These are phyloP conservation scores for Sicus ferrugineus DNA, from an alignment of 2,888 invertebrate genomes.

Conservation along the genomic window DNA sequence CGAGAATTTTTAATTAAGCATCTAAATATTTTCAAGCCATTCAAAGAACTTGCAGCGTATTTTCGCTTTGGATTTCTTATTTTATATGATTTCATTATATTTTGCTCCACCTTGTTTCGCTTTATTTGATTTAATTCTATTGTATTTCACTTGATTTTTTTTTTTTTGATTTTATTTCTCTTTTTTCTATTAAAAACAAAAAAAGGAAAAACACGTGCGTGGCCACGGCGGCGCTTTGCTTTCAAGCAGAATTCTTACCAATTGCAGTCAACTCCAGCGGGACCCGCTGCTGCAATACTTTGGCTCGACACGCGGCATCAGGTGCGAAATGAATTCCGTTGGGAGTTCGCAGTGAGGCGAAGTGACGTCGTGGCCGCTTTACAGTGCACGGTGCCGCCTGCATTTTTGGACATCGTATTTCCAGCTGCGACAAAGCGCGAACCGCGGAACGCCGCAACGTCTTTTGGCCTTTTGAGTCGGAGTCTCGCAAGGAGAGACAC, in stretches of 20 bases:
- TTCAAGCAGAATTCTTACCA: slow-evolving; percentile 8
- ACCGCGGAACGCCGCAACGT: slow-evolving; percentile 24
- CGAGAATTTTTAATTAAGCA: not conserved
- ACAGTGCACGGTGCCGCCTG: not conserved
- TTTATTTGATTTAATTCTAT: not conserved
- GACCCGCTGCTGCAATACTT: not conserved
- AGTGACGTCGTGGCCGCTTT: not conserved
- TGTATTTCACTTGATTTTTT: not conserved
- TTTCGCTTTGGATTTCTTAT: not conserved
- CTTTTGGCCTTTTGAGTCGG: slow-evolving; percentile 19
- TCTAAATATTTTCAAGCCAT: not conserved
- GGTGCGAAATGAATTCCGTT: slow-evolving; percentile 45
- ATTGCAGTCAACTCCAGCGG: slow-evolving; percentile 7
- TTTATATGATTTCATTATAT: not conserved
- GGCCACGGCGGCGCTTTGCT: slow-evolving; percentile 26
- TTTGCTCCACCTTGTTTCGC: not conserved
- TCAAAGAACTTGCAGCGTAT: not conserved
- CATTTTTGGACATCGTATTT: slow-evolving; percentile 17
- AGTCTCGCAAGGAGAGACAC: not conserved
- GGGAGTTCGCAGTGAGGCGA: slow-evolving; percentile 30
- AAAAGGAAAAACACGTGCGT: too few species aligned
- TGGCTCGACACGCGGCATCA: slow-evolving; percentile 38
- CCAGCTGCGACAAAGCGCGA: not conserved
- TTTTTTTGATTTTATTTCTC: not conserved
- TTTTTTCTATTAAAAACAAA: too few species aligned